phyloP scores from a whole-genome alignment of 2,113 vertebrate genomes.

The Proterorhinus semilunaris region DNA sequence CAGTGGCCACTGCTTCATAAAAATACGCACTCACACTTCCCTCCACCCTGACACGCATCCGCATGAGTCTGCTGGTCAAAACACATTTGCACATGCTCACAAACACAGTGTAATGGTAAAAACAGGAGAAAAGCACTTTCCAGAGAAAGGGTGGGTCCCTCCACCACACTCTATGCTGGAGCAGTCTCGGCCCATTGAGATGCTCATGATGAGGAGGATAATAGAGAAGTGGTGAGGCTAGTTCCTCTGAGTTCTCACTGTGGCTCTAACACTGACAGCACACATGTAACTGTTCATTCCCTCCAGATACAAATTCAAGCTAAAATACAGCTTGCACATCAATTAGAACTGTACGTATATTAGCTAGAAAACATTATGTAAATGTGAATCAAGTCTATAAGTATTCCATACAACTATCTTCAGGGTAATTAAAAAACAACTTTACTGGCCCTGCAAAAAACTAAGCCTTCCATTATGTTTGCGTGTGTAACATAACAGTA shows the following conservation, averaged over 20 bases:
- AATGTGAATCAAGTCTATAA: too few species aligned
- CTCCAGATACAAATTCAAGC: constrained; percentile 18
- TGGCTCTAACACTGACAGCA: constrained; percentile 52
- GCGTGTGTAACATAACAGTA: constrained; percentile 14
- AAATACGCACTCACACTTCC: constrained; percentile 51
- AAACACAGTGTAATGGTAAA: constrained; percentile 70
- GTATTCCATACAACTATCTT: too few species aligned
- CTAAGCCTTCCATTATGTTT: constrained; percentile 18
- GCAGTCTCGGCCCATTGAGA: constrained; percentile 52
- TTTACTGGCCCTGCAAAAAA: constrained; percentile 18
- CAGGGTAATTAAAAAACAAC: constrained; percentile 5
- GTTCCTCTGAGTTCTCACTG: constrained; percentile 59
- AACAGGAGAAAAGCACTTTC: constrained; percentile 67
- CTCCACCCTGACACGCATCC: constrained; percentile 50
- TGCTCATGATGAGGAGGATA: constrained; percentile 57
- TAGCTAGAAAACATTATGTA: too few species aligned
- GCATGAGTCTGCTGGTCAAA: constrained; percentile 43
- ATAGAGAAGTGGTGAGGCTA: constrained; percentile 57
- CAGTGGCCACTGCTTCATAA: constrained; percentile 48
- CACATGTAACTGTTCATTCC: constrained; percentile 40
- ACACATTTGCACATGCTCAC: constrained; percentile 55
- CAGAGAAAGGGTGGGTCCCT: constrained; percentile 71
- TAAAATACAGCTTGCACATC: background rate
- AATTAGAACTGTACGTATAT: too few species aligned
- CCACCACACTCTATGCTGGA: constrained; percentile 41